Conservation (phyloP, 2,797 vertebrate genomes). For the Spea hammondii region DNA sequence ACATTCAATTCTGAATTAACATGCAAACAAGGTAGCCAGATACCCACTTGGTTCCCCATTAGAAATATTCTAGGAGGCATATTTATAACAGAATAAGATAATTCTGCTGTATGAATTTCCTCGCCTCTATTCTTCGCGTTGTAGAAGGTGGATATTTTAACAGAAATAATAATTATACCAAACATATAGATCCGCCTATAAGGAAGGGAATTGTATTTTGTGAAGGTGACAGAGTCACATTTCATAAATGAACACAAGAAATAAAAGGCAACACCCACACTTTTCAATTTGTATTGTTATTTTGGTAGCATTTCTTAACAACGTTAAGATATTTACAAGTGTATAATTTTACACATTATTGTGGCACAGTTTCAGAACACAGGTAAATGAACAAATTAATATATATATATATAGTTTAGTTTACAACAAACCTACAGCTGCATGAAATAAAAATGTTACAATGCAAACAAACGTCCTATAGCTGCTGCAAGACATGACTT, state of each 20-base stretch:
- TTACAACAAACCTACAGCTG: conserved; percentile 56
- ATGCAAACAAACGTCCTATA: conserved; percentile 58
- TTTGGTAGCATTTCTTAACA: conserved; percentile 53
- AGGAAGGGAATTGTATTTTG: too few species aligned
- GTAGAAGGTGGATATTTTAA: too few species aligned
- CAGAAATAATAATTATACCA: too few species aligned
- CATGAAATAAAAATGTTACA: conserved; percentile 57
- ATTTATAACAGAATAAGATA: too few species aligned
- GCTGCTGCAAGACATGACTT: conserved; percentile 47
- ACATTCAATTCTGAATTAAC: too few species aligned
- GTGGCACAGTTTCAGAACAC: conserved; percentile 54
- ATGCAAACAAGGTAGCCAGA: too few species aligned
- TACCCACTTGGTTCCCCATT: too few species aligned
- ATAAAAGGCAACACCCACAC: neutral
- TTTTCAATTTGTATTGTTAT: conserved; percentile 37
- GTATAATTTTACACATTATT: conserved; percentile 56
- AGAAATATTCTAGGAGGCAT: too few species aligned
- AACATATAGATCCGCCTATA: too few species aligned
- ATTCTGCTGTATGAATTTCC: too few species aligned
- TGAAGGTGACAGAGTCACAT: neutral
- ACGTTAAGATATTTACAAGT: conserved; percentile 66
- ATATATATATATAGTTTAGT: conserved; percentile 42
- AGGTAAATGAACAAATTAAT: conserved; percentile 59
- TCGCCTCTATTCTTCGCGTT: too few species aligned
- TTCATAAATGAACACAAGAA: neutral